phyloP scores from a whole-genome alignment of 2,113 vertebrate species.

The Lota lota region DNA sequence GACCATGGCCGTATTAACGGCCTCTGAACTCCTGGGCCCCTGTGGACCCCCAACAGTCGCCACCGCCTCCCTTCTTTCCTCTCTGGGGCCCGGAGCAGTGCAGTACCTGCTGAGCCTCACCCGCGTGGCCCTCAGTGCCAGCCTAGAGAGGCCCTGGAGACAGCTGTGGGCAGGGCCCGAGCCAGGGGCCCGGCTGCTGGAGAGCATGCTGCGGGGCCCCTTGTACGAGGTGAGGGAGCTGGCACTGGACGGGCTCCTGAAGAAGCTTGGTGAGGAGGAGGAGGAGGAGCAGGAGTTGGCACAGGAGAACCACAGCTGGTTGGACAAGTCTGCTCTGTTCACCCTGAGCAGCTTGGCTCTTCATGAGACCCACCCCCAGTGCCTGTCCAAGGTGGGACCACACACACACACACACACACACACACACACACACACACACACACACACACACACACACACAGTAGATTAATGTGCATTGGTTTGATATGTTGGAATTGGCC shows the following conservation, averaged over 20 bases:
- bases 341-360: slow-evolving; percentile 75
- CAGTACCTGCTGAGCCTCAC: slow-evolving; percentile 88
- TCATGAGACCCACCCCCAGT: slow-evolving; percentile 82
- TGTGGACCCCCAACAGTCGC: slow-evolving; percentile 21
- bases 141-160: slow-evolving; percentile 33
- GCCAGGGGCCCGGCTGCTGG: slow-evolving; percentile 29
- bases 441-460: neutral
- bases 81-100: slow-evolving; percentile 74
- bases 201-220: slow-evolving; percentile 72
- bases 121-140: slow-evolving; percentile 66
- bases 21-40: slow-evolving; percentile 75
- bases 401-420: slow-evolving; percentile 25
- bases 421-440: slow-evolving; percentile 7
- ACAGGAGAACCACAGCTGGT: slow-evolving; percentile 28
- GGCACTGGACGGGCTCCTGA: slow-evolving; percentile 73
- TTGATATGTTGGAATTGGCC: no score
- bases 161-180: slow-evolving; percentile 38
- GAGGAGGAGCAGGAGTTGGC: neutral
- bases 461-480: neutral
- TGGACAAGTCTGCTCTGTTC: slow-evolving; percentile 63
- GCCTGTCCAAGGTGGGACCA: slow-evolving; percentile 84
- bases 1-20: slow-evolving; percentile 64
- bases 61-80: slow-evolving; percentile 4
- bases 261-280: slow-evolving; percentile 54
- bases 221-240: slow-evolving; percentile 84